Evolutionary conservation across 2,113 vertebrate species (phyloP), one percentile per base, ranked within the genome.

Genomic region (Hypocryptadius cinnamomeus): DNA sequence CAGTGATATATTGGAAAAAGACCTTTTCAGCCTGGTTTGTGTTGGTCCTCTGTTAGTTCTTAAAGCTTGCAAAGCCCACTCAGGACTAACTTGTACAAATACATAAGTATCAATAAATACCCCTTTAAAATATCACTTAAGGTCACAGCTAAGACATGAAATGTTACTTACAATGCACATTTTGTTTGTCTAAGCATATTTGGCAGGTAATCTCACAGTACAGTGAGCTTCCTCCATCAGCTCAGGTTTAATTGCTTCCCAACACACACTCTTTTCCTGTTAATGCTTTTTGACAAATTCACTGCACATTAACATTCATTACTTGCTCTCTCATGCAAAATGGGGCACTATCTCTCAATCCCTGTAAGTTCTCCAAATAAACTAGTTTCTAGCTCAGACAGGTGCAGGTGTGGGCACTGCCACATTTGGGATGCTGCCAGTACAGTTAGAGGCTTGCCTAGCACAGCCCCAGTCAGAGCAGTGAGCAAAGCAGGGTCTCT

Each of bases 241-340:
- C 22, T 69, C 72, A 70, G 27, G 85, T 92, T 95, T 93, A 96
- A 87, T 85, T 79, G 68, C 76, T 94, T 94, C 81, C 69, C 85
- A 57, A 65, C 45, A 48, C 27, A 81, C 33, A 40, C 7, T 23
- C 48, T 87, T 90, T 81, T 33, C 66, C 70, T 88, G 28, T 87
- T 93, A 92, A 88, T 81, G 42, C 31, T 79, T 94, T 91, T 73
- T 87, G 83, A 95, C 87, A 94, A 79, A 95, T 85, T 88, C 89
- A 87, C 71, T 78, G 95, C 56, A 85, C 64, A 39, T 95, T 79
- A 94, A 79, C 89, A 89, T 89, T 85, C 63, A 65, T 86, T 90
- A 50, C 61, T 94, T 85, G 64, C 45, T 82, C 54, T 42, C 28
- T 54, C 76, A 30, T 78, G 91, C 88, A 92, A 94, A 97, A 72